Base-by-base conservation (phyloP, 1,140 invertebrate genomes). In the Zaprionus kolodkinae region DNA sequence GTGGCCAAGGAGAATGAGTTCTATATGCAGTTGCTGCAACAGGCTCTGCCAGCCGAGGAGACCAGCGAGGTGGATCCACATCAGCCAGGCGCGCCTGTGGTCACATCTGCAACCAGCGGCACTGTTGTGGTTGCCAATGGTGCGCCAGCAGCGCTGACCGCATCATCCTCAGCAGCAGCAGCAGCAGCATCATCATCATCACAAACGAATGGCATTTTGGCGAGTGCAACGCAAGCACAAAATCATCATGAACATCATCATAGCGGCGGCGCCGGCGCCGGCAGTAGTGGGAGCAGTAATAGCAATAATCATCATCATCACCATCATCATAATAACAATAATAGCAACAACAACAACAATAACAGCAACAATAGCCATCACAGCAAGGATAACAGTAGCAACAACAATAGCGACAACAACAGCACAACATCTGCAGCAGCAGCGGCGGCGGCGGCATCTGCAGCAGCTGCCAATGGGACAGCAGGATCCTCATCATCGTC, bases 1-100 rank as follows among this genome's bases (percentile, higher is more conserved):
- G 97, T 99, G 78, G 96, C 97, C 67, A 97, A 97, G 93, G 97
- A 98, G 93, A 99, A 99, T 94, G 97, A 98, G 93, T 98, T 98
- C 94, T 99, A 98, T 93, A 95, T 97, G 94, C 96, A 98, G 93
- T 94, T 99, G 83, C 94, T 99, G 93, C 95, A 97, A 89, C 96
- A 99, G 94, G 98, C 98, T 76, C 93, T 99, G 92, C 98, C 98
- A 63, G 93, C 96, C 93, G 95, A 96, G 60, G 81, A 92, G 66
- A 72, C 78, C 40, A 57, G 69, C 15, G 77, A 84, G 25, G 86
- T 81, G 12, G 72, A 76, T 43, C 56, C 72, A 59, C 25, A 77
- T 43, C 64, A 45, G 55, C 56, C 72, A 17, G 68, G 35, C 60
- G 59, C 66, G n/a, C 13, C 72, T 48, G 72, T 56, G 1, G 59